Evolutionary conservation across 2,888 invertebrate genomes (phyloP).

Genomic region (Myopa tessellatipennis): DNA sequence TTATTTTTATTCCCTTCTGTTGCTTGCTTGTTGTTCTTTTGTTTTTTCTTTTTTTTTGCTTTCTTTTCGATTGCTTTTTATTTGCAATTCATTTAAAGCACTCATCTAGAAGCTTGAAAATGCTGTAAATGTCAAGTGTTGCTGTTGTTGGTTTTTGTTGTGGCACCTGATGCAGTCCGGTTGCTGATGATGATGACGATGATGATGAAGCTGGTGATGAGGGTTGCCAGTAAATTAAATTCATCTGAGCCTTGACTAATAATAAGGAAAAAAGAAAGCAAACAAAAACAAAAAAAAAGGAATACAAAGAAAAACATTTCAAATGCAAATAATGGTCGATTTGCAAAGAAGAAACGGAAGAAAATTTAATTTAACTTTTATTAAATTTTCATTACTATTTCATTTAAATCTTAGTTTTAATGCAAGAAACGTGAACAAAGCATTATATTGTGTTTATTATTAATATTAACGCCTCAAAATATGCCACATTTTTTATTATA

Average conservation of each 20-base stretch:
- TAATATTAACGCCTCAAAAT: too few species aligned
- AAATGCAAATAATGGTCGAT: too few species aligned
- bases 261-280: neutral
- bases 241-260: neutral
- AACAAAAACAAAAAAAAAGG: neutral
- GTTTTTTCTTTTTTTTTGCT: neutral
- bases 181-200: neutral
- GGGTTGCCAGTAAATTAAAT: neutral
- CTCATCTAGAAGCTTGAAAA: neutral
- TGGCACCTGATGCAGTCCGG: neutral
- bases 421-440: too few species aligned
- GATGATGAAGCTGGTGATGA: neutral
- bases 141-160: neutral
- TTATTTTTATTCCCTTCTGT: neutral
- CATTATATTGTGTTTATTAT: too few species aligned
- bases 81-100: conserved; percentile 9
- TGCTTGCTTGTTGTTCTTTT: neutral
- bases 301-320: neutral
- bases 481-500: too few species aligned
- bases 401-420: too few species aligned
- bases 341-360: too few species aligned
- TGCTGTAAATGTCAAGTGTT: conserved; percentile 10
- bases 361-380: too few species aligned
- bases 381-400: too few species aligned
- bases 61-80: neutral